Base-by-base conservation (phyloP, 2,797 vertebrate species). In the Furcifer pardalis region DNA sequence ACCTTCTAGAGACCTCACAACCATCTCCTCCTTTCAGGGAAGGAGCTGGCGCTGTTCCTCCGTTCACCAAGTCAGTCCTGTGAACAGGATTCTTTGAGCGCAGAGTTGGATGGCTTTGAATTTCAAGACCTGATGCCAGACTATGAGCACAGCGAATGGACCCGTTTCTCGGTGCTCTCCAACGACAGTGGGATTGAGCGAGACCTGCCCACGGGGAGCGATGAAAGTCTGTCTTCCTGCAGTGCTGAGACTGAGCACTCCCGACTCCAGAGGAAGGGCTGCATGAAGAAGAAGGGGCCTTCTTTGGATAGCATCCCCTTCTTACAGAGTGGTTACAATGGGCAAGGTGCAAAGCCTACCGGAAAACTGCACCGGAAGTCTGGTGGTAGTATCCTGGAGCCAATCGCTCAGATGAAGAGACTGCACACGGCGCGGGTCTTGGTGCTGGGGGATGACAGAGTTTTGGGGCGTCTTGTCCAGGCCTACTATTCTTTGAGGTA, bases 131-230 rank as follows among this genome's bases (percentile, higher is more conserved):
- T 96, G 0, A 86, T 94, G 0, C 49, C 80, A 0, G 96, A 96
- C 42, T 88, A 93, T 2, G 93, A 91, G 10, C 94, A 90, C 91
- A 10, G 79, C 0, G 94, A 96, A 87, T 95, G 95, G 92, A 94
- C 94, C 1, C 97, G 98, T 77, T 96, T 95, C 86, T 99, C 98
- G 0, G 59, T 98, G 88, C 94, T 98, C 90, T 99, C 98, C 89
- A 98, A 96, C 0, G 98, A 99, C 96, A 99, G 98, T 0, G 98
- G 98, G 62, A 99, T 99, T 0, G 98, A 98, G 81, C 94, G 97
- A 44, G 98, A 99, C 94, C 91, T 99, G 71, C 95, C 94, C 0
- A 23, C n/a, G 0, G 32, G 84, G 0, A 49, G 3, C 0, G 94
- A 94, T 63, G 97, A 97, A 37, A 59, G 87, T 0, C 81, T 84